Evolutionary conservation across 1,140 invertebrate genomes (phyloP).

Genomic region (Panagrolaimus sp.): DNA sequence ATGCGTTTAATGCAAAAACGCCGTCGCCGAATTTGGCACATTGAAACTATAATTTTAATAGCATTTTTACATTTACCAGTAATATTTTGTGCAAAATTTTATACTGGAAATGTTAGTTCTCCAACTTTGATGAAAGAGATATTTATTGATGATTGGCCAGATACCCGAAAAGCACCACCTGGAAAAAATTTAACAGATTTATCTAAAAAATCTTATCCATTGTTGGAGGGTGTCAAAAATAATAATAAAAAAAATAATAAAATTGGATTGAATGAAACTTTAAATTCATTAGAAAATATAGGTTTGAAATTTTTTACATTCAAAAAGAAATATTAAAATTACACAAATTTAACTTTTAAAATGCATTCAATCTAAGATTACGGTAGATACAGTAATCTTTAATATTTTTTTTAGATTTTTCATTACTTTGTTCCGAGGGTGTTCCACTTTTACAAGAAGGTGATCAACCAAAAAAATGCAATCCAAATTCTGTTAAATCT

Average conservation of each 20-base stretch:
- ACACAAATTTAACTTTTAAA: background rate
- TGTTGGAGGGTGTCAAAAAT: background rate
- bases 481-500: slow-evolving; percentile 4
- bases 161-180: too few species aligned
- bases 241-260: background rate
- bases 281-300: background rate
- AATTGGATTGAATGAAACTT: background rate
- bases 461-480: slow-evolving; percentile 9
- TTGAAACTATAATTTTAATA: too few species aligned
- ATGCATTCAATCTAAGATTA: background rate
- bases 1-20: too few species aligned
- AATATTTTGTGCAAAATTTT: background rate
- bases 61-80: background rate
- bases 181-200: too few species aligned
- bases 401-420: background rate
- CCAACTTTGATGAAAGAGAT: slow-evolving; percentile 13
- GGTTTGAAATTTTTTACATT: background rate
- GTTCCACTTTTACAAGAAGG: slow-evolving; percentile 1
- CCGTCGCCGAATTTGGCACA: too few species aligned
- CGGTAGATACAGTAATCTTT: background rate
- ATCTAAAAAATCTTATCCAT: too few species aligned
- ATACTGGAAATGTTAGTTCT: slow-evolving; percentile 6
- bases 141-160: slow-evolving; percentile 16
- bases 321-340: background rate
- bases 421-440: background rate